Evolutionary conservation across 1,140 invertebrate genomes (phyloP).

Genomic region (Babylonia areolata): DNA sequence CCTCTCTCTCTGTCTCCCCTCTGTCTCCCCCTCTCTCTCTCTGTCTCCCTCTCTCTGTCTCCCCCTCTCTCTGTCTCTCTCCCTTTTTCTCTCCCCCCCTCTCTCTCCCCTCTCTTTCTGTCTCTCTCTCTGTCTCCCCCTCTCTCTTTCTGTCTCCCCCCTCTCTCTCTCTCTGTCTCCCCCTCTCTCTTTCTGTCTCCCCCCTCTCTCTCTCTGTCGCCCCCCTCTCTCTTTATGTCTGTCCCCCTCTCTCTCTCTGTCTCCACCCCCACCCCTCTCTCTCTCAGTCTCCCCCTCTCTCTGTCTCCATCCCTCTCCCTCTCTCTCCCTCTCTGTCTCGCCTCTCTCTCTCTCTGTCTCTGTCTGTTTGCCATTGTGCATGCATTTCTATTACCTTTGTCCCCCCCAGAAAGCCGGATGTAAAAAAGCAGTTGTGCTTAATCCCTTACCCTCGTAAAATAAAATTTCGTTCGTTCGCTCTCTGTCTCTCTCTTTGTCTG

Average conservation of each 20-base stretch:
- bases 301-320: conserved; percentile 29
- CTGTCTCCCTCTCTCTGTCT: conserved; percentile 11
- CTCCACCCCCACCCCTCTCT: no score
- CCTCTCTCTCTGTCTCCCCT: no score
- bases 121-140: no score
- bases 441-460: no score
- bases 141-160: not conserved
- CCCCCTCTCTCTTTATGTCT: conserved; percentile 1
- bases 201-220: not conserved
- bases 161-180: conserved; percentile 36
- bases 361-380: conserved; percentile 16
- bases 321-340: conserved; percentile 28
- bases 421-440: no score
- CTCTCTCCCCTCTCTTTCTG: not conserved
- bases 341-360: conserved; percentile 15
- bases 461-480: no score
- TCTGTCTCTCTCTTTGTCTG: not conserved
- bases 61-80: not conserved
- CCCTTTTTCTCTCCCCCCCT: not conserved
- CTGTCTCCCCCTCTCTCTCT: conserved; percentile 10
- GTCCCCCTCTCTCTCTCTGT: conserved; percentile 2
- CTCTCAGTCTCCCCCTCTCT: conserved; percentile 31
- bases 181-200: conserved; percentile 28
- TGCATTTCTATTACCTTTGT: no score
- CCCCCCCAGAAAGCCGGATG: no score